phyloP scores from a whole-genome alignment of 2,888 invertebrate genomes.

The Heliothis peltigera region DNA sequence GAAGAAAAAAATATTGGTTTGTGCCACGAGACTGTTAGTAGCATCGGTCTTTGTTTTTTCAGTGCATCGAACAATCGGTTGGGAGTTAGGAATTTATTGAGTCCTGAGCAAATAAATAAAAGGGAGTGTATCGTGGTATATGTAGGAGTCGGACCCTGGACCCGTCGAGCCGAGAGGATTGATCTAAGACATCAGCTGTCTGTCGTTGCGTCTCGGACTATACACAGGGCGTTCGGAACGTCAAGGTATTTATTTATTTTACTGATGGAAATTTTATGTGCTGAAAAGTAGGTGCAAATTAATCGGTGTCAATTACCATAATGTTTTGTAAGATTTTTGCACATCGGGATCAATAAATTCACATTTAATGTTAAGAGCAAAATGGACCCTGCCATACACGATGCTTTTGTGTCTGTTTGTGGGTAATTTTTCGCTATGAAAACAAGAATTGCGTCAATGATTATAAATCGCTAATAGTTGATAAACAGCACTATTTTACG shows the following conservation, averaged over 20 bases:
- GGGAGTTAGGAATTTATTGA: constrained; percentile 86
- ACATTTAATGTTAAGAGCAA: no score
- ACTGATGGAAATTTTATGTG: neutral
- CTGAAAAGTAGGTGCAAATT: no score
- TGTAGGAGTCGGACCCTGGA: constrained; percentile 74
- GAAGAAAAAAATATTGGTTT: constrained; percentile 63
- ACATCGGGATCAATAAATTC: no score
- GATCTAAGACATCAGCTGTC: constrained; percentile 87
- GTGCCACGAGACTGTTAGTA: constrained; percentile 55
- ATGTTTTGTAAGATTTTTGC: no score
- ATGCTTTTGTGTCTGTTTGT: no score
- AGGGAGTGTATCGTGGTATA: constrained; percentile 64
- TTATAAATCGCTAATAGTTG: no score
- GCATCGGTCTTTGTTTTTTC: constrained; percentile 77
- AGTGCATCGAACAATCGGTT: constrained; percentile 80
- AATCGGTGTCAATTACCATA: no score
- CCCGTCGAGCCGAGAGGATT: constrained; percentile 79
- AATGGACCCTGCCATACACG: no score
- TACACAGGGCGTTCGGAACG: constrained; percentile 62
- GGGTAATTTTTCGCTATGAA: no score
- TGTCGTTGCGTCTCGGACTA: constrained; percentile 69
- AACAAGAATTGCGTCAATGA: no score
- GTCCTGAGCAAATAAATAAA: constrained; percentile 84
- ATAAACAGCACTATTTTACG: no score
- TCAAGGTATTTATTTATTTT: neutral